Conservation (phyloP, 1,140 invertebrate genomes). For the Pachyrhynchus sulphureomaculatus region DNA sequence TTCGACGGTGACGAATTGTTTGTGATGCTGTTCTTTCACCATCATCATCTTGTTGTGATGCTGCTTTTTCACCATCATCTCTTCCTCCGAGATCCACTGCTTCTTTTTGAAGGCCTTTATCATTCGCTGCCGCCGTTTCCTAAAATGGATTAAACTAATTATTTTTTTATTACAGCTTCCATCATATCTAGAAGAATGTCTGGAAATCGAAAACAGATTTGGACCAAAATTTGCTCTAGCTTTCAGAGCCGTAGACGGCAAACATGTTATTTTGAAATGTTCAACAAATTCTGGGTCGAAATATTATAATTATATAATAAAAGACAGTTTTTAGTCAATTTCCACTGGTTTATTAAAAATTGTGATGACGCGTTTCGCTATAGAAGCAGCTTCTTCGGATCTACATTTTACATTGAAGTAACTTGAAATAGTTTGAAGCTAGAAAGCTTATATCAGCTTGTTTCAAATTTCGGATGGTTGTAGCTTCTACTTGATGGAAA, state of each 20-base stretch:
- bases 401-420: too few species aligned
- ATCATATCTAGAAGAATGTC: constrained; percentile 18
- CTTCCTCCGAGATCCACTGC: constrained; percentile 1
- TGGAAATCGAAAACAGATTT: constrained; percentile 22
- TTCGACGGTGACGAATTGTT: background rate
- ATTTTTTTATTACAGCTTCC: constrained; percentile 13
- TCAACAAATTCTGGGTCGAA: constrained; percentile 17
- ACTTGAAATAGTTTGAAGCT: too few species aligned
- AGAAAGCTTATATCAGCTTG: too few species aligned
- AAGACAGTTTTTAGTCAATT: too few species aligned
- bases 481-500: too few species aligned
- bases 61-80: background rate
- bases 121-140: too few species aligned
- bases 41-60: background rate
- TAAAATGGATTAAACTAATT: constrained; percentile 3
- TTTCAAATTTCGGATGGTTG: too few species aligned
- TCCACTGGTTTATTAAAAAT: too few species aligned
- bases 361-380: too few species aligned
- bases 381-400: too few species aligned
- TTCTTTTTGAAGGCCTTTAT: constrained; percentile 16
- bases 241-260: too few species aligned
- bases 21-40: background rate
- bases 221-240: constrained; percentile 27
- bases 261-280: background rate
- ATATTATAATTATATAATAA: too few species aligned